Base-by-base conservation (phyloP, 2,888 invertebrate species). In the Tachina fera region DNA sequence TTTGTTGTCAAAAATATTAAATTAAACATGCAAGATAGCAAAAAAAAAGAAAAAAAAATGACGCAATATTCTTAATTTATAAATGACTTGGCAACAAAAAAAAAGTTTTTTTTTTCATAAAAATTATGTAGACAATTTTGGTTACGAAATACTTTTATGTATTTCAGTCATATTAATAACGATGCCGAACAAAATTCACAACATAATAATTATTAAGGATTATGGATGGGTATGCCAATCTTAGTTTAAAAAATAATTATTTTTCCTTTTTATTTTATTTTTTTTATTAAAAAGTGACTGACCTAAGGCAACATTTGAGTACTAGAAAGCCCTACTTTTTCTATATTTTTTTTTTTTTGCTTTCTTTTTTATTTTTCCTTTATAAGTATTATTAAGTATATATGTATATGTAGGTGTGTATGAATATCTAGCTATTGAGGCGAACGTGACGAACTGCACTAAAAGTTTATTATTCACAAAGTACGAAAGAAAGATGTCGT, bases 361-460 rank as follows among this genome's bases (percentile, higher is more conserved):
- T 65, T 41, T 22, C n/a, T 41, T 22, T 45, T 47, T 56, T 41
- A 9, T 61, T 41, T 43, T 39, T 9, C 31, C 2, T 19, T 31
- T 39, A 10, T 58, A 31, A 14, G 53, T 47, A 31, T 6, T 31
- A 31, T 6, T 31, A n/a, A n/a, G n/a, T n/a, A n/a, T n/a, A n/a
- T 31, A 31, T 60, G 10, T 47, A 41, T 53, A 41, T 53, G 14
- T 58, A 51, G 43, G 11, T 49, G 39, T 60, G 77, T 22, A 19
- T 60, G 16, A 67, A 49, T 41, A 19, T 68, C 31, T 71, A 47
- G 56, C 22, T 41, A 39, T 56, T 63, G 45, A 56, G 68, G 74
- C 51, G 78, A 86, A 86, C 82, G 78, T 82, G 85, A 86, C 78
- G 19, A 74, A 47, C 71, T 79, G 78, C 85, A 82, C 51, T 60